Conservation (phyloP, 1,140 invertebrate species). For the Pogonognathellus flavescens region DNA sequence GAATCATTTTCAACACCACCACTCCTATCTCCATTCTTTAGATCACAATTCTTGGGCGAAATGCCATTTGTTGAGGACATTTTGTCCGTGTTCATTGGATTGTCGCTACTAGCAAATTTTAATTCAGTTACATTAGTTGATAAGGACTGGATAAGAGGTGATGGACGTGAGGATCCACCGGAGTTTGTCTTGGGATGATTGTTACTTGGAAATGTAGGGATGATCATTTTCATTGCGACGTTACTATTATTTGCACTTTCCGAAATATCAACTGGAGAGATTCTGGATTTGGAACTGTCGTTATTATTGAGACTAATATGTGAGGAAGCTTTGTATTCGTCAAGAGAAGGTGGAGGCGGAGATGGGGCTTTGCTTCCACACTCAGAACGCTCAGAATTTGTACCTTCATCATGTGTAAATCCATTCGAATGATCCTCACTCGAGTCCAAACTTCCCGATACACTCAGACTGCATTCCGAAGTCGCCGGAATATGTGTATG, state of each 20-base stretch:
- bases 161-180: not conserved
- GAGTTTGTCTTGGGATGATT: not conserved
- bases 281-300: constrained; percentile 17
- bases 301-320: not conserved
- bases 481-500: constrained; percentile 49
- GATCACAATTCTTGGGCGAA: constrained; percentile 30
- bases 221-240: not conserved
- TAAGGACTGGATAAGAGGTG: not conserved
- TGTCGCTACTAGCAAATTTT: constrained; percentile 6
- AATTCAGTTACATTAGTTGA: not conserved
- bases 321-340: constrained; percentile 3
- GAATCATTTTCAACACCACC: not conserved
- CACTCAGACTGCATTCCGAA: constrained; percentile 63
- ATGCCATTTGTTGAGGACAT: constrained; percentile 2
- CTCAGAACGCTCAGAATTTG: constrained; percentile 62
- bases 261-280: not conserved
- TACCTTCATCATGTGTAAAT: constrained; percentile 69
- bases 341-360: not conserved
- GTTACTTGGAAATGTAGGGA: constrained; percentile 2
- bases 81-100: not conserved
- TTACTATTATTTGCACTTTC: not conserved
- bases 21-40: not conserved
- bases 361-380: constrained; percentile 56
- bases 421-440: constrained; percentile 70
- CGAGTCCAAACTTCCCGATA: constrained; percentile 63